These are phyloP conservation scores for Orgyia antiqua DNA, from an alignment of 2,888 invertebrate species.

Conservation along the genomic window DNA sequence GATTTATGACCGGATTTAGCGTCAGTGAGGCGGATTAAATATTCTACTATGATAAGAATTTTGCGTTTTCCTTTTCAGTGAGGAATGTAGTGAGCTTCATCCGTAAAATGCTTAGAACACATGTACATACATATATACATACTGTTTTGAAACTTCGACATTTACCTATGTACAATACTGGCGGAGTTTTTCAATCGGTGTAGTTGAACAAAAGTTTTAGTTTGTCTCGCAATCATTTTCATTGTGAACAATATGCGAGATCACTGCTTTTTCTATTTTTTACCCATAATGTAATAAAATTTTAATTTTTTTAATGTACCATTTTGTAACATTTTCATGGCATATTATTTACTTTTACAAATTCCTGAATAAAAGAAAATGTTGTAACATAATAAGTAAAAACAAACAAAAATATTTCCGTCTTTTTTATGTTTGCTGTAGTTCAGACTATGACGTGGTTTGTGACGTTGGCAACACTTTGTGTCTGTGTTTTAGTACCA, in stretches of 20 bases:
- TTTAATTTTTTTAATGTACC: too few species aligned
- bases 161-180: slow-evolving; percentile 22
- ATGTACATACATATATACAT: slow-evolving; percentile 13
- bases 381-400: too few species aligned
- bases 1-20: slow-evolving; percentile 20
- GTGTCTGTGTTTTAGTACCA: too few species aligned
- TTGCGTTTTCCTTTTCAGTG: slow-evolving; percentile 6
- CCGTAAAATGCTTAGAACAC: slow-evolving; percentile 4
- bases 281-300: too few species aligned
- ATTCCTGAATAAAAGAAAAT: too few species aligned
- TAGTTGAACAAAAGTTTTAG: slow-evolving; percentile 44
- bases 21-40: slow-evolving; percentile 14
- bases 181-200: slow-evolving; percentile 31
- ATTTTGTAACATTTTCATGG: too few species aligned
- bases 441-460: too few species aligned
- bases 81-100: slow-evolving; percentile 3
- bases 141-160: too few species aligned
- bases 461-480: too few species aligned
- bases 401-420: too few species aligned
- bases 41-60: slow-evolving; percentile 17
- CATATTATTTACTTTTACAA: too few species aligned
- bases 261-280: slow-evolving; percentile 16
- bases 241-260: slow-evolving; percentile 12
- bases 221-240: slow-evolving; percentile 32
- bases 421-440: too few species aligned